These are phyloP conservation scores for Temnothorax ravouxi DNA, from an alignment of 2,888 invertebrate genomes.

Conservation along the genomic window DNA sequence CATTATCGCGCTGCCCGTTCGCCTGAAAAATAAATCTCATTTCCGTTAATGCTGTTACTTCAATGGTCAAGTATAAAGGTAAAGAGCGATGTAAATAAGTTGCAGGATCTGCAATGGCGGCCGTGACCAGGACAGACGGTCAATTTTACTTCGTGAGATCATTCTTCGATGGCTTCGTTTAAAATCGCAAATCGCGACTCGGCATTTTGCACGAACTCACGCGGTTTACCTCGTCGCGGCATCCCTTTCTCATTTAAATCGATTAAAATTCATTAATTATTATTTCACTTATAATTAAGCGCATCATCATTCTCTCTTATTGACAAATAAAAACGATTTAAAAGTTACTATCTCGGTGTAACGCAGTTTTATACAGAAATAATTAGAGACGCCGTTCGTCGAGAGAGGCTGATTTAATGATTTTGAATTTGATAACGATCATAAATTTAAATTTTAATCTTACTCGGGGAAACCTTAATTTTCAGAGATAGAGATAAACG, in stretches of 20 bases:
- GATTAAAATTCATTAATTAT: background rate
- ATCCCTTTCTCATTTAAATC: background rate
- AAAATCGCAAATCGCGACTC: background rate
- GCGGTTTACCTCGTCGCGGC: background rate
- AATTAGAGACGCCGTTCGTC: background rate
- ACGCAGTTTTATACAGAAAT: background rate
- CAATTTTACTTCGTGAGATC: conserved; percentile 22
- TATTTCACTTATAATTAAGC: background rate
- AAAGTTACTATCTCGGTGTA: background rate
- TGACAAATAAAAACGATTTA: background rate
- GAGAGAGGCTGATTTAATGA: background rate
- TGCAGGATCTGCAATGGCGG: background rate
- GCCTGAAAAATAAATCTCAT: conserved; percentile 44
- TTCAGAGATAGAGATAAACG: conserved; percentile 10
- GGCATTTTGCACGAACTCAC: background rate
- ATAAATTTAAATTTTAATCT: conserved; percentile 26
- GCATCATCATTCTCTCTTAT: background rate
- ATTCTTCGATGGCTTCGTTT: background rate
- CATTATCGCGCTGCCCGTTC: conserved; percentile 42
- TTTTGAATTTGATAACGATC: conserved; percentile 28
- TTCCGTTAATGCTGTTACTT: conserved; percentile 44
- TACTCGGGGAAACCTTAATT: conserved; percentile 24
- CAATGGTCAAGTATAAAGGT: too few relatives aligned
- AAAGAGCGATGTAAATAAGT: conserved; percentile 25
- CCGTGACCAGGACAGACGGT: background rate